phyloP scores from a whole-genome alignment of 2,113 vertebrate genomes.

The Pagrus major region DNA sequence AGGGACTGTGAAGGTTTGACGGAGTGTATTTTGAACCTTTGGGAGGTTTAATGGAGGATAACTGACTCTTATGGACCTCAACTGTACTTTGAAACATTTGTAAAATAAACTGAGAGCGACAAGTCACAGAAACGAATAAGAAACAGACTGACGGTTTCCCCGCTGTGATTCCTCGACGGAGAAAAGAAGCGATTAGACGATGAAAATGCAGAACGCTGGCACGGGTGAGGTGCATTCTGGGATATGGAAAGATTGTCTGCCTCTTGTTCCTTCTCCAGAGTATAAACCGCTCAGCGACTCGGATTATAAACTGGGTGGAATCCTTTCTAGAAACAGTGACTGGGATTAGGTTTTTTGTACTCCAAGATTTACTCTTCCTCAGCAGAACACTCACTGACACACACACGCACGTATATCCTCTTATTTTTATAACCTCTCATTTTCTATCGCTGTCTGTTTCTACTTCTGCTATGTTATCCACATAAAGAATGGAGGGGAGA shows the following conservation, averaged over 20 bases:
- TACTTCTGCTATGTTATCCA: conserved; percentile 66
- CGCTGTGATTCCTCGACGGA: conserved; percentile 21
- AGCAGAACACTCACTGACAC: conserved; percentile 33
- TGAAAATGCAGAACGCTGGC: neutral
- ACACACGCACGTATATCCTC: conserved; percentile 49
- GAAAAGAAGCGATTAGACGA: neutral
- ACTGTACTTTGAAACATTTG: neutral
- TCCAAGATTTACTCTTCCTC: conserved; percentile 62
- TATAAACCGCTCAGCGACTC: conserved; percentile 47
- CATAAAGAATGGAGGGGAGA: conserved; percentile 32
- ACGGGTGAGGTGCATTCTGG: conserved; percentile 32
- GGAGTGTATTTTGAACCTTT: conserved; percentile 12
- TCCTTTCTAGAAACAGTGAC: conserved; percentile 53
- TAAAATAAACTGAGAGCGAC: neutral
- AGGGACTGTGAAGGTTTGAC: conserved; percentile 15
- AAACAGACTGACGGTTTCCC: neutral
- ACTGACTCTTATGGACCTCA: conserved; percentile 23
- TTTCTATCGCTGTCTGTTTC: conserved; percentile 70
- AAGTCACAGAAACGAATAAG: conserved; percentile 5
- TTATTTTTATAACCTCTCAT: conserved; percentile 72
- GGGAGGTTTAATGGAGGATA: conserved; percentile 22
- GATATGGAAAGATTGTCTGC: conserved; percentile 33
- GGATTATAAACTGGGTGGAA: conserved; percentile 58
- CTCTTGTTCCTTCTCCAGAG: conserved; percentile 23
- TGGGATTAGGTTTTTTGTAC: conserved; percentile 69